Percentiles rank a stretch among this genome's conserved stretches.
phyloP scores from a whole-genome alignment of 23 tunicate genomes.

The Oikopleura vanhoeffeni region DNA sequence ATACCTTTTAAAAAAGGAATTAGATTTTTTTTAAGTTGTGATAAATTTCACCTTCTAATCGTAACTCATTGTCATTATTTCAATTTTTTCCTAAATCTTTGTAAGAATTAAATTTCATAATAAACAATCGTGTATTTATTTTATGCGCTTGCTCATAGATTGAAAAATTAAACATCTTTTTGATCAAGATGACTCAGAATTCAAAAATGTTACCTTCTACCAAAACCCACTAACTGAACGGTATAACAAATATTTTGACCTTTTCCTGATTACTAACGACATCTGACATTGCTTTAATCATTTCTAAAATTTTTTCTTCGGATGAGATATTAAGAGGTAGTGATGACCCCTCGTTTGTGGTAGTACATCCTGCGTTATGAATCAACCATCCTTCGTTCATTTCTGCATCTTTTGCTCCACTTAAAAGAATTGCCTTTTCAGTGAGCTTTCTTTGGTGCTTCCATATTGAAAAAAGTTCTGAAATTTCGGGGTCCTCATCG shows the following conservation, averaged over 20 bases:
- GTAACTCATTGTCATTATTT: too few relatives aligned
- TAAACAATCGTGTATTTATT: too few relatives aligned
- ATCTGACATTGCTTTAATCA: not conserved
- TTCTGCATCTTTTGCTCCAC: not conserved
- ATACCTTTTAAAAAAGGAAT: too few relatives aligned
- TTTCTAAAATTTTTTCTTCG: not conserved
- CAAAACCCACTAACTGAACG: too few relatives aligned
- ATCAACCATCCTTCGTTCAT: constrained; percentile 9
- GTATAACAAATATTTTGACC: not conserved
- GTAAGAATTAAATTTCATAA: too few relatives aligned
- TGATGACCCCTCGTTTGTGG: not conserved
- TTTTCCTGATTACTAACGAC: not conserved
- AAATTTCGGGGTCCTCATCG: not conserved
- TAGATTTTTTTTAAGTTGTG: too few relatives aligned
- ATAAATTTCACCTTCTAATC: too few relatives aligned
- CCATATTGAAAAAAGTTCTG: not conserved
- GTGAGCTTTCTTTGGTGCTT: not conserved
- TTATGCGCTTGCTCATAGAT: too few relatives aligned
- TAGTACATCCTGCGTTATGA: constrained; percentile 4
- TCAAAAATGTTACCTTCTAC: too few relatives aligned
- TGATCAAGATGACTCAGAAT: too few relatives aligned
- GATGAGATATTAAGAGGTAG: not conserved
- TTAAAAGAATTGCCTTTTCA: not conserved
- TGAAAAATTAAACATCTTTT: too few relatives aligned
- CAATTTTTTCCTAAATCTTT: too few relatives aligned